Conservation (phyloP, 2,113 vertebrate species). For the Platysteira castanea region DNA sequence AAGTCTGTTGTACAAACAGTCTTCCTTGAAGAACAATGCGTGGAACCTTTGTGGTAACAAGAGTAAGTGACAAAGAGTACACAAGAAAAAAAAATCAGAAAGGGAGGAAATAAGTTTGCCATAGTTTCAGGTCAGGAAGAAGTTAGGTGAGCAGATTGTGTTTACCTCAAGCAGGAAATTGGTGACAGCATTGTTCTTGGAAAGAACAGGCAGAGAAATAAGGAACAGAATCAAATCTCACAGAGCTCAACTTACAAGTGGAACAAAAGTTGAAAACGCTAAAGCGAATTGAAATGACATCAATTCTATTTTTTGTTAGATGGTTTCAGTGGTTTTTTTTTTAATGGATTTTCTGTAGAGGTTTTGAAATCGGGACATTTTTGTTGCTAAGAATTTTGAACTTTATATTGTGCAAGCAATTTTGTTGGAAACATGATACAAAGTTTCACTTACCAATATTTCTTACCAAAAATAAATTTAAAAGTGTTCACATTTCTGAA, state of each 20-base stretch:
- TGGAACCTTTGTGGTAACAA: neutral
- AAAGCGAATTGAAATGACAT: neutral
- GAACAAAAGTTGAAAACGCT: neutral
- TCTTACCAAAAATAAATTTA: neutral
- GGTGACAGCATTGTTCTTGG: conserved; percentile 5
- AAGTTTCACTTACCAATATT: neutral
- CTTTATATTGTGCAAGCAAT: neutral
- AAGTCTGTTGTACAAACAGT: neutral
- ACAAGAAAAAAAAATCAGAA: neutral
- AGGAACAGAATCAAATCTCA: neutral
- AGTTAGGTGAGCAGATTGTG: conserved; percentile 16
- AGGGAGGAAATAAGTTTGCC: conserved; percentile 24
- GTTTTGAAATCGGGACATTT: neutral
- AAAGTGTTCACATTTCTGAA: neutral
- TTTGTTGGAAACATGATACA: neutral
- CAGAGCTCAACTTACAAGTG: neutral
- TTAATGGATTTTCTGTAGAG: neutral
- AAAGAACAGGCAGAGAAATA: neutral
- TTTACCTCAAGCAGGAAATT: conserved; percentile 39
- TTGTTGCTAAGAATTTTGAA: neutral
- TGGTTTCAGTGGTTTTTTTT: neutral
- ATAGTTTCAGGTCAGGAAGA: neutral
- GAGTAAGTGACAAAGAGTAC: neutral
- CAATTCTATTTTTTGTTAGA: neutral
- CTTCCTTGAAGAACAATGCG: neutral